phyloP scores from a whole-genome alignment of 2,113 vertebrate genomes.

The human (Homo sapiens) region DNA sequence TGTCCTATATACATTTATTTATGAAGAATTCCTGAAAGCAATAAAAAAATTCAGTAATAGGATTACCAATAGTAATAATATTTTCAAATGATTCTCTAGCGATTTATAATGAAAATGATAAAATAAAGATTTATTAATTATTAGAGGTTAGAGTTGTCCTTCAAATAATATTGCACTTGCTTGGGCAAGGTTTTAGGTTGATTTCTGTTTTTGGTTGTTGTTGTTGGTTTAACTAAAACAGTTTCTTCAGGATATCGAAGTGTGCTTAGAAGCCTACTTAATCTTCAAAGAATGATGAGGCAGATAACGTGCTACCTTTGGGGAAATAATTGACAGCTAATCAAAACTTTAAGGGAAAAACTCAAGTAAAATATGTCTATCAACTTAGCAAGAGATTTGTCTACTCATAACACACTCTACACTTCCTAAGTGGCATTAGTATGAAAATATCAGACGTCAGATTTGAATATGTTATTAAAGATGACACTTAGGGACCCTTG shows the following conservation, averaged over 20 bases:
- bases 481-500: not conserved
- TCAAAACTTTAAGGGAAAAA: conserved; percentile 46
- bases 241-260: not conserved
- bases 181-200: not conserved
- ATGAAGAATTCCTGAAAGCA: not conserved
- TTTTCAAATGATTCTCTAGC: not conserved
- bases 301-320: conserved; percentile 3
- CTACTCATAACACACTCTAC: not conserved
- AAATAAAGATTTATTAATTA: not conserved
- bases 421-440: not conserved
- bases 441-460: not conserved
- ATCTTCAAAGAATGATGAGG: conserved; percentile 26
- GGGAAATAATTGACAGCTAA: conserved; percentile 52
- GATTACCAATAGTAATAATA: not conserved
- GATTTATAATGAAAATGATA: not conserved
- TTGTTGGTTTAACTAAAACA: not conserved
- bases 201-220: not conserved
- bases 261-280: conserved; percentile 29
- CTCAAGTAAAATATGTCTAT: not conserved
- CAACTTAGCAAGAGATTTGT: not conserved
- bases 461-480: not conserved
- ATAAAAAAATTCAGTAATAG: rapidly evolving
- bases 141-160: not conserved
- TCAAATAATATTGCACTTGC: not conserved
- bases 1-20: rapidly evolving